Evolutionary conservation across 2,888 invertebrate species (phyloP).

Genomic region (Zygogramma bicolorata): DNA sequence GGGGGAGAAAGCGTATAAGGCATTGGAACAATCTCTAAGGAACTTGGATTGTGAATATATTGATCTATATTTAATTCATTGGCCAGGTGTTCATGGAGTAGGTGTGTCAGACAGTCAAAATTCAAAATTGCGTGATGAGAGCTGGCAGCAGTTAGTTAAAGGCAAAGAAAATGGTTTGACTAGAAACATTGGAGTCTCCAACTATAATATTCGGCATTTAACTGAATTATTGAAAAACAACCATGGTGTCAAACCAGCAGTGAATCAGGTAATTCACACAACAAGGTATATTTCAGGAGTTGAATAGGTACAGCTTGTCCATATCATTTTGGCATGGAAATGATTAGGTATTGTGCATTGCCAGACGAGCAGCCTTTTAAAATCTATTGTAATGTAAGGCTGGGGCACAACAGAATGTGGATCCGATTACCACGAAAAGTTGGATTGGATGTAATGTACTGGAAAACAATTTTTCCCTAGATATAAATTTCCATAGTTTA

Average conservation of each 20-base stretch:
- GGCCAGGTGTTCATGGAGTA: constrained; percentile 78
- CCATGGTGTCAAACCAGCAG: constrained; percentile 73
- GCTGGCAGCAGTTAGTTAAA: constrained; percentile 78
- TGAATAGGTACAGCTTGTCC: not conserved
- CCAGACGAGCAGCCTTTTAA: no score
- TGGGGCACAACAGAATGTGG: no score
- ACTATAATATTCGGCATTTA: constrained; percentile 80
- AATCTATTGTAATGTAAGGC: no score
- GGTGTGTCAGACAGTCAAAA: constrained; percentile 71
- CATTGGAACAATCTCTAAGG: constrained; percentile 73
- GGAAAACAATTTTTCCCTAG: no score
- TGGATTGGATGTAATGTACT: no score
- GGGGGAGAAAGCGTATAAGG: constrained; percentile 68
- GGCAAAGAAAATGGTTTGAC: constrained; percentile 73
- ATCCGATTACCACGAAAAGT: no score
- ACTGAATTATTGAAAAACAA: constrained; percentile 71
- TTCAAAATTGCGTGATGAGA: constrained; percentile 70
- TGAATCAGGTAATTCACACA: constrained; percentile 81
- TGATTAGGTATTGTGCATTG: no score
- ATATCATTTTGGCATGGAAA: no score
- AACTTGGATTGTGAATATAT: constrained; percentile 77
- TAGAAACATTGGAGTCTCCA: constrained; percentile 84
- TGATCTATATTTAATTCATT: constrained; percentile 86
- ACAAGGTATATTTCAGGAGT: no score
- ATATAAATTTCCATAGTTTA: no score